phyloP scores from a whole-genome alignment of 1,140 invertebrate species.

The Physella acuta region DNA sequence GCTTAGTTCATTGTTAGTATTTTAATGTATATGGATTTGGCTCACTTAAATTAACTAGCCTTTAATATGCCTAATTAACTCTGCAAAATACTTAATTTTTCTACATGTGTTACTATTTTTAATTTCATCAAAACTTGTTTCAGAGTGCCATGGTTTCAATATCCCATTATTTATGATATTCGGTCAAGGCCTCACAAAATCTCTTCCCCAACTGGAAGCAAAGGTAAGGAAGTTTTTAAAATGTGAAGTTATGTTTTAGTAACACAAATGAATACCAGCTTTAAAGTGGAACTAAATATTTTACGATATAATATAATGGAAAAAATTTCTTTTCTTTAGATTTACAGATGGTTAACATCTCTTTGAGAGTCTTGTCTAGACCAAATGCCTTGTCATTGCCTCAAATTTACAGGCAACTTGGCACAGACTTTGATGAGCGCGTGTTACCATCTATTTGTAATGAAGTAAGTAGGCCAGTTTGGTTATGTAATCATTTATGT shows the following conservation, averaged over 20 bases:
- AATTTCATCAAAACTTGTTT: slow-evolving; percentile 44
- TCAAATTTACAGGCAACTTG: slow-evolving; percentile 82
- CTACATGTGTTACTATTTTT: not conserved
- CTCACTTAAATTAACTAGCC: not conserved
- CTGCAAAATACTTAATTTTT: not conserved
- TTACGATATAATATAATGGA: no score
- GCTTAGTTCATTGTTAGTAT: not conserved
- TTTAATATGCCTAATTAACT: not conserved
- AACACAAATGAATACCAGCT: no score
- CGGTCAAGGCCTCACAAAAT: slow-evolving; percentile 93
- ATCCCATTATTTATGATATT: slow-evolving; percentile 99
- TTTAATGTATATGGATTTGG: not conserved
- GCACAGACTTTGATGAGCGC: slow-evolving; percentile 68
- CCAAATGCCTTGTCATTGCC: slow-evolving; percentile 83
- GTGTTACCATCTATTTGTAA: slow-evolving; percentile 96
- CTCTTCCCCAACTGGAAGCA: slow-evolving; percentile 95
- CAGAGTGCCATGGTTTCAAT: slow-evolving; percentile 96
- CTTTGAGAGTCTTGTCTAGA: slow-evolving; percentile 89
- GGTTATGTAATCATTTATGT: no score
- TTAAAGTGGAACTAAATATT: no score
- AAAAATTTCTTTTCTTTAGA: slow-evolving; percentile 64
- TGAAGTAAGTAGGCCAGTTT: no score
- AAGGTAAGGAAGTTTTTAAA: slow-evolving; percentile 62
- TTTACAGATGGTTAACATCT: slow-evolving; percentile 99
- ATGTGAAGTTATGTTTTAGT: not conserved